Evolutionary conservation across 2,797 vertebrate genomes (phyloP).

Genomic region (Coranthus polyacanthus): DNA sequence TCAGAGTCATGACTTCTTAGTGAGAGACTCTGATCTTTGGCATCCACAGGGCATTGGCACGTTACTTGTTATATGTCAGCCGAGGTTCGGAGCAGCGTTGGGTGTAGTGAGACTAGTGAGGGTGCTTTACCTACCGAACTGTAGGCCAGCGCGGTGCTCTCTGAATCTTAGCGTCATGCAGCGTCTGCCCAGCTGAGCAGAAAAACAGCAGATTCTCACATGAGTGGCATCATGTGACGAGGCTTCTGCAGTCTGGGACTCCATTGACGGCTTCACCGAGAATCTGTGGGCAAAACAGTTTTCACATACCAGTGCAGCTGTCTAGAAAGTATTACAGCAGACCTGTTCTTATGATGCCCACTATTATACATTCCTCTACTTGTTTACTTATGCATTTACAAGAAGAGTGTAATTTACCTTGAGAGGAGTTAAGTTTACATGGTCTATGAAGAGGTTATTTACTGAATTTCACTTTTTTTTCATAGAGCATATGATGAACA

Average conservation of each 20-base stretch:
- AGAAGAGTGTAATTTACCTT: background rate
- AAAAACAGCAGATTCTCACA: conserved; percentile 88
- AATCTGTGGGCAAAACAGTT: conserved; percentile 54
- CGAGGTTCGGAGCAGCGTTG: background rate
- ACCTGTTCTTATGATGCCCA: conserved; percentile 3
- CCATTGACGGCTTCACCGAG: conserved; percentile 58
- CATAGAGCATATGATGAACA: too few species aligned
- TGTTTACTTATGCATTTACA: background rate
- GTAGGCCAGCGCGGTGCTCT: conserved; percentile 26
- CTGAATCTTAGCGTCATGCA: conserved; percentile 53
- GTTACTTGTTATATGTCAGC: conserved; percentile 15
- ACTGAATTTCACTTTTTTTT: too few species aligned
- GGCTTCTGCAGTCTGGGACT: conserved; percentile 70
- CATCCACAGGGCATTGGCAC: conserved; percentile 1
- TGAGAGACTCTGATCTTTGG: conserved; percentile 56
- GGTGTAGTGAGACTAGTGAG: conserved; percentile 1
- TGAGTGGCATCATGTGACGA: conserved; percentile 84
- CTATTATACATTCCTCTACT: conserved; percentile 6
- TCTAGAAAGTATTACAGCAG: background rate
- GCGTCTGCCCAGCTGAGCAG: conserved; percentile 79
- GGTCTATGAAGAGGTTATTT: background rate
- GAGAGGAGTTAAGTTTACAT: background rate
- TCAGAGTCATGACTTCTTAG: conserved; percentile 57
- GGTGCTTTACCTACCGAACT: conserved; percentile 15
- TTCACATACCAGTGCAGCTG: conserved; percentile 41